A percentile compares a stretch with the other conserved stretches of the same genome.
Evolutionary conservation across 2,888 invertebrate species (phyloP).

Genomic region (Chaetogeoica ovagalla): DNA sequence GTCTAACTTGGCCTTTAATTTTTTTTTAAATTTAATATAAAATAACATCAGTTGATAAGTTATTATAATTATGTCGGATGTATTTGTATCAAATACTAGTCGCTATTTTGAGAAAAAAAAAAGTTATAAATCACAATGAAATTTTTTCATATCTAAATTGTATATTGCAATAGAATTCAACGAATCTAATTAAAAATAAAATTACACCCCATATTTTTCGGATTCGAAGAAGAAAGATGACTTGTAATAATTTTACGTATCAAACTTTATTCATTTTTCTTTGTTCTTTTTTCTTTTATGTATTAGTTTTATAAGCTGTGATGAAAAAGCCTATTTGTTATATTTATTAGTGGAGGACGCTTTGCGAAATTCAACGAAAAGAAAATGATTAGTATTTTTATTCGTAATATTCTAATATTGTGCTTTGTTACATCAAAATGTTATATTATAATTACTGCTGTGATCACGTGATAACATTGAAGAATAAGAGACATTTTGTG

Average conservation of each 20-base stretch:
- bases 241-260: neutral
- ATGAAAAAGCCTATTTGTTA: too few species aligned
- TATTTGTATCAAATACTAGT: neutral
- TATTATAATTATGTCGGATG: too few species aligned
- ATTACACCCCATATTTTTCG: neutral
- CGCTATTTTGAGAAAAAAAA: neutral
- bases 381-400: neutral
- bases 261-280: neutral
- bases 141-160: neutral
- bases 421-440: neutral
- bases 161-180: neutral
- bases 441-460: slow-evolving; percentile 9
- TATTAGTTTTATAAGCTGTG: neutral
- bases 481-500: neutral
- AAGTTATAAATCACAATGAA: neutral
- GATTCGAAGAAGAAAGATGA: neutral
- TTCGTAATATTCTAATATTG: neutral
- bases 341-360: neutral
- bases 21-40: neutral
- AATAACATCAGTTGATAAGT: neutral
- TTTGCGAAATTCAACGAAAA: neutral
- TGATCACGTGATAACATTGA: slow-evolving; percentile 23
- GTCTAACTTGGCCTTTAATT: too few species aligned
- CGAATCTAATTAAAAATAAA: neutral
- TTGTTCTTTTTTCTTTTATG: too few species aligned